Conservation (phyloP, 2,113 vertebrate species). For the Nycticebus coucang region DNA sequence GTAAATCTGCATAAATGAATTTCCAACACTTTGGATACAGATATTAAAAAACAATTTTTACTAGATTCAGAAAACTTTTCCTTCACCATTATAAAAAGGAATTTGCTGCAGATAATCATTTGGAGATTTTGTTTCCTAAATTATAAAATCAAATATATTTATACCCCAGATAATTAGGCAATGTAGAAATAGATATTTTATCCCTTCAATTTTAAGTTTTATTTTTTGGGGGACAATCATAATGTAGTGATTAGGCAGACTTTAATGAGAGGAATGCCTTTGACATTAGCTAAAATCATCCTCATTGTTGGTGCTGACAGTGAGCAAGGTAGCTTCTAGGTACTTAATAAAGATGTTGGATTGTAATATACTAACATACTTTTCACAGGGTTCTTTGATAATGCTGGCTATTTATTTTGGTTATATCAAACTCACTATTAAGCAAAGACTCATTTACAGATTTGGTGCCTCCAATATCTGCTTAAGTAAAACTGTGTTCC, state of each 20-base stretch:
- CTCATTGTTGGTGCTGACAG: not conserved
- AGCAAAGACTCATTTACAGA: not conserved
- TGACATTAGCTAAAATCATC: conserved; percentile 55
- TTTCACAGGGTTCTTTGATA: conserved; percentile 50
- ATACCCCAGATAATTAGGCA: conserved; percentile 57
- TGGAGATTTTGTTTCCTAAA: conserved; percentile 29
- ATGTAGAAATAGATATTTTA: conserved; percentile 44
- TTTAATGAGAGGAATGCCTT: conserved; percentile 49
- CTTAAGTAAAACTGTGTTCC: conserved; percentile 18
- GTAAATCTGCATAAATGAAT: conserved; percentile 15
- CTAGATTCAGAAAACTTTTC: conserved; percentile 18
- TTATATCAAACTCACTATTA: not conserved
- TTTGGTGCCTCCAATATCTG: conserved; percentile 29
- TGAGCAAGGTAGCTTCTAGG: not conserved
- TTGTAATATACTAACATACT: not conserved
- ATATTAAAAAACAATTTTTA: not conserved
- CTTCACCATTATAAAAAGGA: conserved; percentile 26
- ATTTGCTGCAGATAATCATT: not conserved
- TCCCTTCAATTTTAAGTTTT: conserved; percentile 53
- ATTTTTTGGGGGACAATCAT: not conserved
- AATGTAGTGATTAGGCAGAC: not conserved
- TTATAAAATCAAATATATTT: conserved; percentile 51
- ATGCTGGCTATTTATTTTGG: conserved; percentile 43
- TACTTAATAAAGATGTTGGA: conserved; percentile 31
- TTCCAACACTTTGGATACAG: conserved; percentile 39